These are phyloP conservation scores for Labrus mixtus DNA, from an alignment of 2,113 vertebrate genomes.

Conservation along the genomic window DNA sequence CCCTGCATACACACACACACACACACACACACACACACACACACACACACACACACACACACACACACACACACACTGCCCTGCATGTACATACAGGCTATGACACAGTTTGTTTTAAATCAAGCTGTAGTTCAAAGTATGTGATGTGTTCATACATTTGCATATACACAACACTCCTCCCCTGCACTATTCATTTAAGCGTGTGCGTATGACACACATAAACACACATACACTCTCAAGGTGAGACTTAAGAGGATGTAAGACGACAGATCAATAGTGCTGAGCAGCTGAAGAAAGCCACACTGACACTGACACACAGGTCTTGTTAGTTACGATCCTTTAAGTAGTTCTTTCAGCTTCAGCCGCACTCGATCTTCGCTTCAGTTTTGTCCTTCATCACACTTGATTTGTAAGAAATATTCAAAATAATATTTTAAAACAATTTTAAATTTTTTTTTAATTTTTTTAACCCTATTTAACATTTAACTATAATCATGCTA, in stretches of 20 bases:
- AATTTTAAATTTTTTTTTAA: too few species aligned
- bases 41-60: not conserved
- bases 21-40: not conserved
- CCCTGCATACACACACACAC: not conserved
- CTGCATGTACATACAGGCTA: not conserved
- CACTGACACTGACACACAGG: conserved; percentile 22
- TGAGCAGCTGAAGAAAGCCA: conserved; percentile 22
- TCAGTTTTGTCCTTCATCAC: not conserved
- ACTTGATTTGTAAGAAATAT: not conserved
- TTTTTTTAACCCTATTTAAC: too few species aligned
- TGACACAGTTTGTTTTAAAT: not conserved
- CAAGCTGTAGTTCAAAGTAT: not conserved
- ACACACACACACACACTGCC: not conserved
- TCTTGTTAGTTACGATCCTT: conserved; percentile 1
- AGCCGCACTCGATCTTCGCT: not conserved
- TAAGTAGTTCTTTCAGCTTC: not conserved
- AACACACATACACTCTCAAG: conserved; percentile 13
- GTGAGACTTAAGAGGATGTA: conserved; percentile 45
- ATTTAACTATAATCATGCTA: too few species aligned
- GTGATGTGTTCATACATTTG: not conserved
- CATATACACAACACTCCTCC: not conserved
- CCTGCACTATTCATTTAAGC: conserved; percentile 11
- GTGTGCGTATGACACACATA: not conserved
- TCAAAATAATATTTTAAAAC: too few species aligned
- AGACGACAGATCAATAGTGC: conserved; percentile 50